A percentile compares a stretch with the other conserved stretches of the same genome.
These are phyloP conservation scores for Vanessa cardui DNA, from an alignment of 2,888 invertebrate genomes.

Conservation along the genomic window DNA sequence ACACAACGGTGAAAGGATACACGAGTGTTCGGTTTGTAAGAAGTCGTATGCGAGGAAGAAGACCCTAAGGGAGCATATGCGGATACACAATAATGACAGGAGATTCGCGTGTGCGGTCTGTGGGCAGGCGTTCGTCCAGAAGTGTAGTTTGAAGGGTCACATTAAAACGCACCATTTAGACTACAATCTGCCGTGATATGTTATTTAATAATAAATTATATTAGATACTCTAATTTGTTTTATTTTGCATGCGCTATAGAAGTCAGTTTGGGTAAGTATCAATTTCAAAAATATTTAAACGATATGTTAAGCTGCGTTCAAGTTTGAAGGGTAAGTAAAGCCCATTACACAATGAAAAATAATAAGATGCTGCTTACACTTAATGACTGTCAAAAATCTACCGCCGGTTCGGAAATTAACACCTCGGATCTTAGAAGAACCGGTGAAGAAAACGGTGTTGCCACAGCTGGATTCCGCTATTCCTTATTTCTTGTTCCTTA, in stretches of 20 bases:
- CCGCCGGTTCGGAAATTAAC: too few species aligned
- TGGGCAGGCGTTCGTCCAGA: constrained; percentile 71
- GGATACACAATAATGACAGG: constrained; percentile 70
- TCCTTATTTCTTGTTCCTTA: too few species aligned
- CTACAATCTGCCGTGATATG: constrained; percentile 39
- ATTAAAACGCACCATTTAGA: constrained; percentile 66
- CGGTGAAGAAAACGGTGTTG: too few species aligned
- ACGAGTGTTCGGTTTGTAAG: constrained; percentile 67
- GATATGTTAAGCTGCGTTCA: too few species aligned
- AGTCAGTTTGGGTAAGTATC: too few species aligned
- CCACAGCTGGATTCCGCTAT: too few species aligned
- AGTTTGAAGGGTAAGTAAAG: too few species aligned
- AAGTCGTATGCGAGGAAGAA: constrained; percentile 70
- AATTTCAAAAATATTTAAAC: too few species aligned
- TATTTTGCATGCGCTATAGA: neutral
- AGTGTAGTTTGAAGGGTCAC: constrained; percentile 70
- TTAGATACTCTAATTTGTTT: neutral
- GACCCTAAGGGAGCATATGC: constrained; percentile 67
- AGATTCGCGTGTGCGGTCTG: constrained; percentile 65
- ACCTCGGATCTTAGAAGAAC: too few species aligned
- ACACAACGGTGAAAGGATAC: constrained; percentile 67
- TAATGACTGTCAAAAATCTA: too few species aligned
- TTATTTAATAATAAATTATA: constrained; percentile 11
- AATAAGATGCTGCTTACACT: too few species aligned
- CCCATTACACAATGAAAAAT: too few species aligned